A percentile compares a stretch with the other conserved stretches of the same genome.
Evolutionary conservation across 2,113 vertebrate species (phyloP).

Genomic region (Vulpes vulpes): DNA sequence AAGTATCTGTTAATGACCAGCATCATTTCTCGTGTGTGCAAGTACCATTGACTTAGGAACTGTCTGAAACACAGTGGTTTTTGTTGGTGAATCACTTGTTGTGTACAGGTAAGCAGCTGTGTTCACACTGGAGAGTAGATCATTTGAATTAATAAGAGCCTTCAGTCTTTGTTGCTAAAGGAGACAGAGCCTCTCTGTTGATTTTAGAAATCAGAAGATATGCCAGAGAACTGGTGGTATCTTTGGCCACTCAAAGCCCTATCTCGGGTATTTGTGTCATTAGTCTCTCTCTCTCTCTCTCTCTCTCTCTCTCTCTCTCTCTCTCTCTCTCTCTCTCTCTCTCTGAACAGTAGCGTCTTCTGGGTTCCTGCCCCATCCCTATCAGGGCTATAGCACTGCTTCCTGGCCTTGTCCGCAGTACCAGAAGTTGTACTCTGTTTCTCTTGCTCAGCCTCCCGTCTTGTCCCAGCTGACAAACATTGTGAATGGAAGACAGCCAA

Average conservation of each 20-base stretch:
- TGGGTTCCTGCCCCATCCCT: conserved; percentile 72
- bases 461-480: conserved; percentile 74
- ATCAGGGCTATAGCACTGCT: conserved; percentile 63
- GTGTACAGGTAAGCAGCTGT: not conserved
- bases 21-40: not conserved
- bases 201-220: not conserved
- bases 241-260: not conserved
- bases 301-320: not conserved
- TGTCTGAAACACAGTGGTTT: not conserved
- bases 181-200: not conserved
- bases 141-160: not conserved
- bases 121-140: not conserved
- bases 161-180: not conserved
- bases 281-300: conserved; percentile 66
- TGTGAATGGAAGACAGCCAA: conserved; percentile 83
- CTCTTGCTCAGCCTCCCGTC: conserved; percentile 65
- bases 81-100: not conserved
- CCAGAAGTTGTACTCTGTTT: conserved; percentile 76
- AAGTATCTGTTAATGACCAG: not conserved
- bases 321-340: too few species aligned
- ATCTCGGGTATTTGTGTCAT: conserved; percentile 48
- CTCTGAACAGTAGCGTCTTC: conserved; percentile 79
- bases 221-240: not conserved
- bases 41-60: not conserved
- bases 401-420: conserved; percentile 74